phyloP scores from a whole-genome alignment of 2,113 vertebrate genomes.

The Corvus cornix region DNA sequence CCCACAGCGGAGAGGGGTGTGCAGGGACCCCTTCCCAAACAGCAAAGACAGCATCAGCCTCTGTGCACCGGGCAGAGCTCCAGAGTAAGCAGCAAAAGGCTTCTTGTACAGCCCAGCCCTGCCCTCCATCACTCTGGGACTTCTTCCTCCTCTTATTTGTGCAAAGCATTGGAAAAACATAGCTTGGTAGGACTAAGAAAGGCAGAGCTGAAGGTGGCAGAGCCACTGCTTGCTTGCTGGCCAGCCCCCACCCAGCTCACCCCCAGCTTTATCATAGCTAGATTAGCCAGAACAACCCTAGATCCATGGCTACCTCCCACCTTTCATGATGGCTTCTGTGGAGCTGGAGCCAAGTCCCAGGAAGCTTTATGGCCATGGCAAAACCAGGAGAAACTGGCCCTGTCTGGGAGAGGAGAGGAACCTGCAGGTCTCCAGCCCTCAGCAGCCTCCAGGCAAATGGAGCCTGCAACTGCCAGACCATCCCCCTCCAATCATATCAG shows the following conservation, averaged over 20 bases:
- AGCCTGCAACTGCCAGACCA: background rate
- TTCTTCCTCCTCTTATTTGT: constrained; percentile 58
- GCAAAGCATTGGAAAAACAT: constrained; percentile 31
- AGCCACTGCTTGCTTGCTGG: background rate
- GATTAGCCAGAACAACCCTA: background rate
- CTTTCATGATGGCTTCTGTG: background rate
- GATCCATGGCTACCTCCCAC: background rate
- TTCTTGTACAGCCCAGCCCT: constrained; percentile 9
- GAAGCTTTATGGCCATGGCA: fast-evolving
- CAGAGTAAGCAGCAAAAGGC: constrained; percentile 33
- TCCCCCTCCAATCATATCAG: fast-evolving
- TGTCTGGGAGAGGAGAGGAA: fast-evolving
- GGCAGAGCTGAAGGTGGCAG: background rate
- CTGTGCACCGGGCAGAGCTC: background rate
- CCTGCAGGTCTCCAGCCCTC: background rate
- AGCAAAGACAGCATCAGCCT: background rate
- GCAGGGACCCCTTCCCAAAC: background rate
- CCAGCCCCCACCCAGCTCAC: background rate
- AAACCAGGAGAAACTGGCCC: background rate
- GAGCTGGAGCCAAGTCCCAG: background rate
- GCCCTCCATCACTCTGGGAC: constrained; percentile 41
- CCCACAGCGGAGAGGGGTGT: fast-evolving
- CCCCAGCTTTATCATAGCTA: fast-evolving
- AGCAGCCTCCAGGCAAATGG: background rate
- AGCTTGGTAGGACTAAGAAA: background rate